A percentile compares a stretch with the other conserved stretches of the same genome.
Evolutionary conservation across 2,888 invertebrate species (phyloP).

Genomic region (Cristatella mucedo): DNA sequence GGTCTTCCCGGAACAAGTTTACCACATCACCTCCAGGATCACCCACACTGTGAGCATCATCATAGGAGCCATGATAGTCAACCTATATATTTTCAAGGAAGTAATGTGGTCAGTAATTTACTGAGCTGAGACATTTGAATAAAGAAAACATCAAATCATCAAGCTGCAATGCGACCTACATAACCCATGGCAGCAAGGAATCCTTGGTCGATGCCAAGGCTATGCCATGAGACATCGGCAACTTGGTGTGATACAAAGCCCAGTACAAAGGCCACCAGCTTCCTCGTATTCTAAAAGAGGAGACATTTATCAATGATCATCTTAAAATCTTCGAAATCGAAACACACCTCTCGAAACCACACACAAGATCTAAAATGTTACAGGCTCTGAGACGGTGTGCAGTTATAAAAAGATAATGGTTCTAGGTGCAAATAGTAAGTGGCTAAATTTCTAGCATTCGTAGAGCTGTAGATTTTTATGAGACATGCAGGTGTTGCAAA

Average conservation of each 20-base stretch:
- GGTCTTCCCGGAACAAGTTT: conserved; percentile 11
- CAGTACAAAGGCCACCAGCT: conserved; percentile 30
- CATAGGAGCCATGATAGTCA: conserved; percentile 28
- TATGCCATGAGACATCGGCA: conserved; percentile 34
- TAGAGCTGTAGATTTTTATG: no score
- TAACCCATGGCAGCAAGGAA: conserved; percentile 29
- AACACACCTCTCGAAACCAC: no score
- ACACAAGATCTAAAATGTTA: no score
- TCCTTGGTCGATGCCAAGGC: conserved; percentile 29
- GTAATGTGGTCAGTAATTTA: no score
- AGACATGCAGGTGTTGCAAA: no score
- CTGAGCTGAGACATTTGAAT: not conserved
- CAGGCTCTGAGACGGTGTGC: no score
- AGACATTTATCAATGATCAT: no score
- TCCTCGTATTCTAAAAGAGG: conserved; percentile 25
- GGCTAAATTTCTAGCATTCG: no score
- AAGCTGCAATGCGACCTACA: conserved; percentile 16
- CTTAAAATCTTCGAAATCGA: no score
- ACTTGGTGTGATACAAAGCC: conserved; percentile 30
- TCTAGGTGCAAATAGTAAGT: no score
- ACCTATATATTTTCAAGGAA: conserved; percentile 23
- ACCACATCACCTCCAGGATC: conserved; percentile 22
- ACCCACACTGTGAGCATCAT: conserved; percentile 23
- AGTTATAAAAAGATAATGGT: no score
- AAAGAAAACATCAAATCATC: not conserved